Base-by-base conservation (phyloP, 2,797 vertebrate genomes). In the Chelonia mydas region DNA sequence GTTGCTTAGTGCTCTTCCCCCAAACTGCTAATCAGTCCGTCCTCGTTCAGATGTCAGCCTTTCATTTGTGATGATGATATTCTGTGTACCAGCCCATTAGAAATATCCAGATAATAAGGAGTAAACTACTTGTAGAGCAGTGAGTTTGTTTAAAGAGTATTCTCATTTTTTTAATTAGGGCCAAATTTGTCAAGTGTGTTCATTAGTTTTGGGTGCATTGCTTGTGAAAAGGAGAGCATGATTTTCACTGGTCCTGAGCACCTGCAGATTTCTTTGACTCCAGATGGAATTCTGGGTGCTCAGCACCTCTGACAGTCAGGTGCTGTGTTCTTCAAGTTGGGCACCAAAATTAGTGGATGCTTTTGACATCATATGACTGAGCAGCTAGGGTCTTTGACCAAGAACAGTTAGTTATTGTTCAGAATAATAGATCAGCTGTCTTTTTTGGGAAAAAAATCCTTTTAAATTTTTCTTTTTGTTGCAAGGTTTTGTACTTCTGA, bases 321-420 rank as follows among this genome's bases (percentile, higher is more conserved):
- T 90, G 86, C 77, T 91, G 6, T 61, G 93, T 96, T 95, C 84
- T 78, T 96, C 86, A 87, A 93, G 90, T 68, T 91, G 65, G 91
- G 80, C 0, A 0, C 87, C 88, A 81, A 88, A 90, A 83, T 81
- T 59, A 82, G 81, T 83, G 50, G 88, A 61, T 72, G 79, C 91
- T 96, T 78, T 86, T 95, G 96, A 94, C 90, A 89, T 79, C 97
- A 90, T 93, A 57, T 96, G 95, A 94, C 89, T 95, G 94, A 96
- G 89, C 93, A 95, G 85, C 84, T 80, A 87, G 81, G 86, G 85
- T 90, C 90, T 91, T 95, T 81, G 49, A 50, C 31, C 50, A 90
- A 87, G 72, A 93, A 86, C 87, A 33, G 13, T 50, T 50, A 19
- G 68, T 23, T 83, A 85, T 92, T 76, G 80, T 93, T 90, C 93